These are phyloP conservation scores for Autographa pulchrina DNA, from an alignment of 2,888 invertebrate species.

Conservation along the genomic window DNA sequence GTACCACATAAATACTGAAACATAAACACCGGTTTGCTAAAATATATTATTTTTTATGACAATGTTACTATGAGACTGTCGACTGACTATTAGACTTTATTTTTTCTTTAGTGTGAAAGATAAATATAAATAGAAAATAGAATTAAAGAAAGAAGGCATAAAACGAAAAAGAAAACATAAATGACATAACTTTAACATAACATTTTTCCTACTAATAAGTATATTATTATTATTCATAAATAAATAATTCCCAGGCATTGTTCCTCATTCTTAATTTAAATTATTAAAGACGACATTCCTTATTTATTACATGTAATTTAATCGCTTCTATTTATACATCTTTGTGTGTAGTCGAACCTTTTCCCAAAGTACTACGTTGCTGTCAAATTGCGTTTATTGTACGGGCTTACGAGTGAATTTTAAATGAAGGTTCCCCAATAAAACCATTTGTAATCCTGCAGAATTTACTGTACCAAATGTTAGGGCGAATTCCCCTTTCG, in stretches of 20 bases:
- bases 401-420: slow-evolving; percentile 29
- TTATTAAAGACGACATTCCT: background rate
- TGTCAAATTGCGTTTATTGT: slow-evolving; percentile 18
- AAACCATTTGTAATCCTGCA: slow-evolving; percentile 37
- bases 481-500: slow-evolving; percentile 38
- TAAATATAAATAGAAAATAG: too few relatives aligned
- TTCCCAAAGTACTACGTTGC: slow-evolving; percentile 12
- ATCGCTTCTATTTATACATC: background rate
- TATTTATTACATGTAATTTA: background rate
- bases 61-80: too few relatives aligned
- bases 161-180: too few relatives aligned
- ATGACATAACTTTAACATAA: too few relatives aligned
- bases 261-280: background rate
- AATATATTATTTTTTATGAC: too few relatives aligned
- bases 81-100: too few relatives aligned
- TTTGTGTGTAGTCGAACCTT: background rate
- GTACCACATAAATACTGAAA: too few relatives aligned
- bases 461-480: slow-evolving; percentile 40
- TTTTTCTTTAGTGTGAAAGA: too few relatives aligned
- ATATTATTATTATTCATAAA: too few relatives aligned
- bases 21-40: too few relatives aligned
- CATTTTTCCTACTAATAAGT: too few relatives aligned
- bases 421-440: slow-evolving; percentile 25
- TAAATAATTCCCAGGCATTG: background rate
- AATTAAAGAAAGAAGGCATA: too few relatives aligned